A percentile compares a stretch with the other conserved stretches of the same genome.
Evolutionary conservation across 2,113 vertebrate species (phyloP).

Genomic region (Scomber colias): DNA sequence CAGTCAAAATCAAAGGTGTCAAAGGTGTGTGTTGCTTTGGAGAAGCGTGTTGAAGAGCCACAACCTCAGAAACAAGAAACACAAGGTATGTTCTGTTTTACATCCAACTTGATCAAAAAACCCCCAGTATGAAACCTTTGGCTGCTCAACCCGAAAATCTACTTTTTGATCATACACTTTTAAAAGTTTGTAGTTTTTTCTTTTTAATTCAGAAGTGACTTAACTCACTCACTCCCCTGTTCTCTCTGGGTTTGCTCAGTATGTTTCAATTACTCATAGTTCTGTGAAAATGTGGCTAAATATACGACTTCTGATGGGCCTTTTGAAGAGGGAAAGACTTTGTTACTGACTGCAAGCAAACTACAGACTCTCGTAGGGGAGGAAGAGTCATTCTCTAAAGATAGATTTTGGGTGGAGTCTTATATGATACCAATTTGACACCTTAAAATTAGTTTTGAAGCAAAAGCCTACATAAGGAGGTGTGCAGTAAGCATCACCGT

Average conservation of each 20-base stretch:
- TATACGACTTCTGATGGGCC: too few species aligned
- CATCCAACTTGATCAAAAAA: not conserved
- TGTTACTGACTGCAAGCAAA: not conserved
- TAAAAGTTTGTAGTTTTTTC: not conserved
- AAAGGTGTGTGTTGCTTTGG: conserved; percentile 56
- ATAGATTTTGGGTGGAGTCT: not conserved
- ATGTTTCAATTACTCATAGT: not conserved
- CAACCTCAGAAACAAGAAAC: conserved; percentile 85
- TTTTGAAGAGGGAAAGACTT: too few species aligned
- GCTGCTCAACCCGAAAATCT: not conserved
- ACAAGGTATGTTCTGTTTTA: conserved; percentile 85
- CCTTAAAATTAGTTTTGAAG: too few species aligned
- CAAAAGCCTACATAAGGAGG: too few species aligned
- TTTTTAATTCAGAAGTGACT: too few species aligned
- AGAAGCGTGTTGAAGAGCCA: conserved; percentile 75
- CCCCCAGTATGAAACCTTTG: too few species aligned
- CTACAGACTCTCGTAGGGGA: not conserved
- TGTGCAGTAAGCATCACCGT: not conserved
- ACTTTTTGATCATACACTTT: not conserved
- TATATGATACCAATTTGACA: too few species aligned
- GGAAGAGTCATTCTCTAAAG: not conserved
- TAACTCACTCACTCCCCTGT: not conserved
- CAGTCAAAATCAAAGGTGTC: conserved; percentile 71
- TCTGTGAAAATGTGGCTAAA: too few species aligned
- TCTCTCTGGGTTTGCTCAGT: not conserved